A percentile compares a stretch with the other conserved stretches of the same genome.
Evolutionary conservation across 2,113 vertebrate genomes (phyloP).

Genomic region (Hoplias malabaricus): DNA sequence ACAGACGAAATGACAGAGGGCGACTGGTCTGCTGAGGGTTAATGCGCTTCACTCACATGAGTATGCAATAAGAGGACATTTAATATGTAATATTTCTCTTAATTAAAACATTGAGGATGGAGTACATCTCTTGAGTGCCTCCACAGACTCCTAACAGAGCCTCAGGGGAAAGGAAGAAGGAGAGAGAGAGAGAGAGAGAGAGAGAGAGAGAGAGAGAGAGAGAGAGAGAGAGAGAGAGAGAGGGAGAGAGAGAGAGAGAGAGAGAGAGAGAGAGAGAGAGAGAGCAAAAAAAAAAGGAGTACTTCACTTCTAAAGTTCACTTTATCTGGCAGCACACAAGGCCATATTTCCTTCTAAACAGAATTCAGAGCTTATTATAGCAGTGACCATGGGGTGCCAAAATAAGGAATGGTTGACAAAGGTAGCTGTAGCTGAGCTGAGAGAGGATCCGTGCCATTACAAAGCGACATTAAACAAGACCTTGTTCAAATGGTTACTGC

Average conservation of each 20-base stretch:
- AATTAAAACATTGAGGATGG: constrained; percentile 21
- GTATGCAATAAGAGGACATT: constrained; percentile 3
- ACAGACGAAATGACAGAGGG: background rate
- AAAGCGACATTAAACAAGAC: constrained; percentile 55
- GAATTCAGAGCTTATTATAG: constrained; percentile 33
- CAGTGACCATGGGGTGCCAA: constrained; percentile 48
- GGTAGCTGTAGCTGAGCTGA: constrained; percentile 16
- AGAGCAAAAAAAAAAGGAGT: background rate
- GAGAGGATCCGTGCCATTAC: constrained; percentile 40
- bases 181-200: constrained; percentile 5
- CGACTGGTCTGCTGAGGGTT: background rate
- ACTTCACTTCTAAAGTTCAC: constrained; percentile 21
- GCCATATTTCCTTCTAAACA: constrained; percentile 27
- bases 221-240: constrained; percentile 20
- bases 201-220: too few species aligned
- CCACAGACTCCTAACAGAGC: background rate
- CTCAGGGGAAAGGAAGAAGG: background rate
- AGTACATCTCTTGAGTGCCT: constrained; percentile 18
- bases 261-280: background rate
- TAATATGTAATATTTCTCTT: constrained; percentile 16
- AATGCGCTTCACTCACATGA: background rate
- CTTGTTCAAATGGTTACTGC: constrained; percentile 49
- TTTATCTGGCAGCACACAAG: constrained; percentile 35
- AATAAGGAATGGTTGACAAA: constrained; percentile 46
- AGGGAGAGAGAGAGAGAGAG: background rate